These are phyloP conservation scores for Parazoanthus swiftii DNA, from an alignment of 92 coral and sea anemone genomes.

Conservation along the genomic window DNA sequence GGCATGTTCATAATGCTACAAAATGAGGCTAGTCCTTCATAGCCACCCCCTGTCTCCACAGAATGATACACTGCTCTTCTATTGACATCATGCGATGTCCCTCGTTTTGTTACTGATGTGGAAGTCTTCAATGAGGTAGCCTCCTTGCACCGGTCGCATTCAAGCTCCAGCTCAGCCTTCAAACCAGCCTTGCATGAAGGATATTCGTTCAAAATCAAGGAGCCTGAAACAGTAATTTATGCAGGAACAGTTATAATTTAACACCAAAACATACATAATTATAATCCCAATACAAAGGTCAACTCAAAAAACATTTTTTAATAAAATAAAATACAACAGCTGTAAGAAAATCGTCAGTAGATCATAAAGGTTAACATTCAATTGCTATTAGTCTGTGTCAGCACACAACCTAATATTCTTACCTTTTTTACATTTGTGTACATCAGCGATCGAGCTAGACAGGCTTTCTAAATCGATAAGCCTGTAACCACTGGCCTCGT, in stretches of 20 bases:
- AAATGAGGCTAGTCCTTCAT: conserved; percentile 55
- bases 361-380: no score
- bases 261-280: no score
- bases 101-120: conserved; percentile 21
- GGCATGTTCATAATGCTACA: conserved; percentile 58
- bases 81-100: background rate
- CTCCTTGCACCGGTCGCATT: conserved; percentile 10
- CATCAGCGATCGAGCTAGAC: background rate
- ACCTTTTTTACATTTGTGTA: conserved; percentile 15
- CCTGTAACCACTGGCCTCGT: conserved; percentile 3
- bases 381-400: conserved; percentile 23
- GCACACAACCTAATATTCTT: background rate
- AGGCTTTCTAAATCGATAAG: conserved; percentile 7
- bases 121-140: no score
- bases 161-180: background rate
- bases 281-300: background rate
- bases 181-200: conserved; percentile 8
- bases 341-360: no score
- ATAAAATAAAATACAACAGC: no score
- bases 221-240: conserved; percentile 4
- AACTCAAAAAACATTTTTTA: no score
- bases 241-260: background rate
- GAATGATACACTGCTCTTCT: conserved; percentile 48
- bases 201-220: background rate
- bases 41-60: conserved; percentile 50